phyloP scores from a whole-genome alignment of 2,797 vertebrate species.

The Scyliorhinus canicula region DNA sequence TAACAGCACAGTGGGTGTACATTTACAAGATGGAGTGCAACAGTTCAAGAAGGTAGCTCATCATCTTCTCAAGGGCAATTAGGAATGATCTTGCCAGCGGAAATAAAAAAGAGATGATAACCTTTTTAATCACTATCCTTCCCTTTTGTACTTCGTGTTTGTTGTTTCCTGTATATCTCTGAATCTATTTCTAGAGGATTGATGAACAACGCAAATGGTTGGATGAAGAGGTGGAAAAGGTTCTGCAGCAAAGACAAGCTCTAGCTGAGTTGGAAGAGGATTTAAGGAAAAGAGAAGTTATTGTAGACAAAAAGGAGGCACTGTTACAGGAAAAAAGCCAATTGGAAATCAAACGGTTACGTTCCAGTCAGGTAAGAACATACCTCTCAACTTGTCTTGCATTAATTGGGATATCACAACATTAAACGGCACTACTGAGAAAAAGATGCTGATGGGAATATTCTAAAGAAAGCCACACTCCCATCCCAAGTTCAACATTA shows the following conservation, averaged over 20 bases:
- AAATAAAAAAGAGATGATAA: background rate
- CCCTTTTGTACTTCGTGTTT: background rate
- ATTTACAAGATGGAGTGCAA: no score
- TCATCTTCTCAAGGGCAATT: no score
- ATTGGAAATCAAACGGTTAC: constrained; percentile 71
- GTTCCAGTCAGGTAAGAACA: constrained; percentile 71
- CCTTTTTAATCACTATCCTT: background rate
- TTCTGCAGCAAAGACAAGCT: constrained; percentile 67
- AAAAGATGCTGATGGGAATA: background rate
- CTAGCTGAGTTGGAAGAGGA: constrained; percentile 73
- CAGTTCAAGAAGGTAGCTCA: no score
- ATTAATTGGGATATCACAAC: background rate
- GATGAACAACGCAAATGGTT: constrained; percentile 72
- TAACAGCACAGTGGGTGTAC: no score
- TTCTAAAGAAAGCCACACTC: background rate
- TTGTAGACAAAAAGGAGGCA: constrained; percentile 66
- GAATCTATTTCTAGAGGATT: constrained; percentile 49
- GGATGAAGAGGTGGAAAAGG: constrained; percentile 76
- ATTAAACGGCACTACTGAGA: background rate
- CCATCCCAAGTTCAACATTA: background rate
- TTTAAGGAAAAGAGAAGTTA: constrained; percentile 70
- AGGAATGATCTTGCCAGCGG: background rate
- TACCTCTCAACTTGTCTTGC: background rate
- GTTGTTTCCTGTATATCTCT: background rate
- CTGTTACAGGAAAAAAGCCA: constrained; percentile 69